Conservation (phyloP, 2,888 invertebrate species). For the Sarcophaga variegata region DNA sequence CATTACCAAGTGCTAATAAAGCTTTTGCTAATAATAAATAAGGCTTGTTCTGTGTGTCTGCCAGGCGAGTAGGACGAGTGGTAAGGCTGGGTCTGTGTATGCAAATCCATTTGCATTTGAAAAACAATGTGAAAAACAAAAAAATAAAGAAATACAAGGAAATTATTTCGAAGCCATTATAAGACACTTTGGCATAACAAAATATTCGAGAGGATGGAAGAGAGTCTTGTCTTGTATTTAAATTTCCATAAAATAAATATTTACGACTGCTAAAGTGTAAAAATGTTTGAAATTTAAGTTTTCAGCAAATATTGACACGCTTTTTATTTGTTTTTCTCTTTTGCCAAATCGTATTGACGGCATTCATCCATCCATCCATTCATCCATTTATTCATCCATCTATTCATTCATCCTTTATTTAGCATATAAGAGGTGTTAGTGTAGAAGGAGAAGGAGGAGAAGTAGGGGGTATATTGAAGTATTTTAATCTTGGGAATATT, state of each 20-base stretch:
- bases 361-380: not conserved
- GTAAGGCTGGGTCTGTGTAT: not conserved
- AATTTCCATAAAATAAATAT: slow-evolving; percentile 64
- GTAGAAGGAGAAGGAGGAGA: not conserved
- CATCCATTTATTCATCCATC: not conserved
- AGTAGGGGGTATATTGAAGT: not conserved
- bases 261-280: slow-evolving; percentile 58
- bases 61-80: not conserved
- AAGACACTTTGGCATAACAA: slow-evolving; percentile 19
- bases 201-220: not conserved
- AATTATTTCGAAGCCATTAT: slow-evolving; percentile 27
- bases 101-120: not conserved
- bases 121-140: not conserved
- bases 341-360: slow-evolving; percentile 28
- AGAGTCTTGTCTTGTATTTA: slow-evolving; percentile 25
- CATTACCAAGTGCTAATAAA: slow-evolving; percentile 19
- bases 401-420: too few species aligned
- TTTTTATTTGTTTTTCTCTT: slow-evolving; percentile 30
- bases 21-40: slow-evolving; percentile 33
- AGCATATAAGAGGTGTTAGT: too few species aligned
- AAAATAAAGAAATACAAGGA: not conserved
- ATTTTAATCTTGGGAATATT: slow-evolving; percentile 3
- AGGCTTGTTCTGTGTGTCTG: not conserved
- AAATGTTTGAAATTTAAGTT: slow-evolving; percentile 54
- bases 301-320: slow-evolving; percentile 56